Percentiles rank a stretch among this genome's conserved stretches.
These are phyloP conservation scores for Shargacucullia verbasci DNA, from an alignment of 2,888 invertebrate genomes.

Conservation along the genomic window DNA sequence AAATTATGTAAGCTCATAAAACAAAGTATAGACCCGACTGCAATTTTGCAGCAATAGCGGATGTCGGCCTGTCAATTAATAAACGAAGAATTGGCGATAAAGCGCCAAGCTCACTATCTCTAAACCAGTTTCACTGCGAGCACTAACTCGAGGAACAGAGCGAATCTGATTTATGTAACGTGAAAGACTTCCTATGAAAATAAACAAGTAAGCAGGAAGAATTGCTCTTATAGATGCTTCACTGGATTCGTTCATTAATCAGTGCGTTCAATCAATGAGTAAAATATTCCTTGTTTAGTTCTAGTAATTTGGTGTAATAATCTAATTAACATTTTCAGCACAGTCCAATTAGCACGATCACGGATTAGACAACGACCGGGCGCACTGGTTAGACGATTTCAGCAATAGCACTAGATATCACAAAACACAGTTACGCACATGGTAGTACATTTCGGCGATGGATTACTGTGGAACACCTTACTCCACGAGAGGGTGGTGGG, in stretches of 20 bases:
- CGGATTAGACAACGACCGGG: constrained; percentile 31
- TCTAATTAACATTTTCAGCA: constrained; percentile 40
- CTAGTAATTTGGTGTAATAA: constrained; percentile 29
- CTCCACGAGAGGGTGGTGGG: constrained; percentile 82
- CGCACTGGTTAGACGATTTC: constrained; percentile 42
- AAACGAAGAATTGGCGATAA: constrained; percentile 48
- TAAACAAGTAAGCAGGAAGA: constrained; percentile 66
- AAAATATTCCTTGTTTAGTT: constrained; percentile 26
- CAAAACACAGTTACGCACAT: constrained; percentile 79
- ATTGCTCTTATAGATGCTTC: constrained; percentile 61
- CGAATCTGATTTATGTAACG: constrained; percentile 69
- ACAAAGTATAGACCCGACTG: constrained; percentile 14
- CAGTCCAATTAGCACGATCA: constrained; percentile 59
- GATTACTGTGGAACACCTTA: constrained; percentile 69
- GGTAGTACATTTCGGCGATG: constrained; percentile 80
- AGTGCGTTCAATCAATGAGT: constrained; percentile 52
- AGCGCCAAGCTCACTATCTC: constrained; percentile 43
- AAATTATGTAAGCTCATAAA: constrained; percentile 22
- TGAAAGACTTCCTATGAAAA: constrained; percentile 71
- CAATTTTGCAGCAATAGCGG: constrained; percentile 34
- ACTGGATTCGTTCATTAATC: constrained; percentile 65
- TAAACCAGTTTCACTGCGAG: constrained; percentile 68
- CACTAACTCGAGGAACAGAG: constrained; percentile 62
- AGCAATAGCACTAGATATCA: constrained; percentile 50
- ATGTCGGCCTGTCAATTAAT: constrained; percentile 40